Base-by-base conservation (phyloP, 1,140 invertebrate genomes). In the Drosophila pseudoananassae region DNA sequence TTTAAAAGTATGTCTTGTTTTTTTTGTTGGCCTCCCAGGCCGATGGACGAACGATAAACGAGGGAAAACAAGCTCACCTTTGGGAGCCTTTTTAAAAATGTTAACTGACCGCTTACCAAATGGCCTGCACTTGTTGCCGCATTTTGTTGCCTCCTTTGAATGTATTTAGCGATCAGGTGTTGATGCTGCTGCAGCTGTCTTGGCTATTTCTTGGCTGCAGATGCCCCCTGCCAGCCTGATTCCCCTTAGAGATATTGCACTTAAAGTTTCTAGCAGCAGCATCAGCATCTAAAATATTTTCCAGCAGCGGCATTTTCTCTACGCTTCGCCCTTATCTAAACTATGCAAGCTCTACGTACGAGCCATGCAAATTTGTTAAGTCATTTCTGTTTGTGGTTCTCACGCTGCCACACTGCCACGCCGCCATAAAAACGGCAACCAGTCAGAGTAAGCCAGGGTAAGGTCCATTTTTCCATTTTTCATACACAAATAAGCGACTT, bases 301-400 rank as follows among this genome's bases (percentile, higher is more conserved):
- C 50, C 70, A 55, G 15, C 70, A 76, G 68, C 75, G 69, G 78
- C 69, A 82, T 78, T 85, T 78, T 78, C 78, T 71, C 74, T 78
- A 70, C 74, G 60, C 73, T 76, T 72, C 71, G 83, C 83, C 84
- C 83, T 88, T 88, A 89, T 88, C 83, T 88, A 78, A 89, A 56
- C 43, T 73, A 88, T 88, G 82, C 82, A 58, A 66, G 55, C 72
- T 51, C 52, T 56, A 57, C 71, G 59, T 57, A 45, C 59, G 29
- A 63, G 52, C 66, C 59, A 80, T 85, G 80, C 80, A 88, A 89
- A 88, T 88, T 89, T 88, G 83, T 88, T 88, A 79, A 88, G 84
- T 88, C 84, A 88, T 88, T 88, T 79, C 31, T 89, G 73, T 88
- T 88, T 89, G 78, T 76, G 76, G 83, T 88, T 88, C 84, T 88